phyloP scores from a whole-genome alignment of 1,140 invertebrate genomes.

The Chelonus insularis region DNA sequence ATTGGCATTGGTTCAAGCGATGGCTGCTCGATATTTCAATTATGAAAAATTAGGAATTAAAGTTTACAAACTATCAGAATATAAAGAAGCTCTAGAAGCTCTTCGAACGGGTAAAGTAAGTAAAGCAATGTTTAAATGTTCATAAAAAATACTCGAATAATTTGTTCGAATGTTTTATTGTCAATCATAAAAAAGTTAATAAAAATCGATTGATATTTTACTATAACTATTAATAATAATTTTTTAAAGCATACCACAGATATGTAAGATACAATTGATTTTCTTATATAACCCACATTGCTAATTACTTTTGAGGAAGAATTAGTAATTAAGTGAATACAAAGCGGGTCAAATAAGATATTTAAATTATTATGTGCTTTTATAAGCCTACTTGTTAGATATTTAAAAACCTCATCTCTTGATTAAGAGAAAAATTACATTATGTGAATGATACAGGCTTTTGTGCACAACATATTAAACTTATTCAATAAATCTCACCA shows the following conservation, averaged over 20 bases:
- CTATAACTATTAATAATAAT: too few species aligned
- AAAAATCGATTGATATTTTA: background rate
- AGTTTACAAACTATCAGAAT: conserved; percentile 64
- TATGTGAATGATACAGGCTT: conserved; percentile 13
- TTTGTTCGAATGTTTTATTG: background rate
- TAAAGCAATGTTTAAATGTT: conserved; percentile 69
- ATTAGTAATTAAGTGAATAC: too few species aligned
- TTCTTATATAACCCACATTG: too few species aligned
- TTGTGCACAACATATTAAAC: conserved; percentile 3
- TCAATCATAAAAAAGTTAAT: background rate
- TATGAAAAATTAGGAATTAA: conserved; percentile 69
- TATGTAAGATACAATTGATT: too few species aligned
- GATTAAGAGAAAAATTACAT: background rate
- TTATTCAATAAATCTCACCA: background rate
- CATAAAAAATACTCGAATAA: conserved; percentile 9
- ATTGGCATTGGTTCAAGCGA: conserved; percentile 63
- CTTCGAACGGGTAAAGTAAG: conserved; percentile 65
- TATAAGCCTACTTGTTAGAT: too few species aligned
- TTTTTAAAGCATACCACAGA: too few species aligned
- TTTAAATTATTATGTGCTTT: too few species aligned
- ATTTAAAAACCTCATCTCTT: too few species aligned
- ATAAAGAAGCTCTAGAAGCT: conserved; percentile 62
- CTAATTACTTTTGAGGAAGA: too few species aligned
- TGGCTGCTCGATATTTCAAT: conserved; percentile 67
- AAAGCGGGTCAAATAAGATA: too few species aligned